A percentile compares a stretch with the other conserved stretches of the same genome.
These are phyloP conservation scores for Cyanoderma ruficeps DNA, from an alignment of 2,113 vertebrate species.

Conservation along the genomic window DNA sequence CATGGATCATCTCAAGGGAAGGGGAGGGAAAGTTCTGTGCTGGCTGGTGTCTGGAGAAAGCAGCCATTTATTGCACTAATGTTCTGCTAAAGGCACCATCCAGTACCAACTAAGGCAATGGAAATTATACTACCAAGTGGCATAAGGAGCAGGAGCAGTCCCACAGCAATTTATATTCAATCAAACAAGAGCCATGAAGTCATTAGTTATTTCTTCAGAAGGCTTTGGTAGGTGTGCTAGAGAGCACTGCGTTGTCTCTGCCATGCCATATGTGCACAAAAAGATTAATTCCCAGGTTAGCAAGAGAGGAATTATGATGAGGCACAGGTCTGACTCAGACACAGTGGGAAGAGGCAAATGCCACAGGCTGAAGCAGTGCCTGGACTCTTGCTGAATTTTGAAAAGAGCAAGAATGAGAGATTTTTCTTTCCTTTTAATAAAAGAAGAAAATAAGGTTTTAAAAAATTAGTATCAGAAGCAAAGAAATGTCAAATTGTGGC, in stretches of 20 bases:
- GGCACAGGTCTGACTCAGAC: constrained; percentile 42
- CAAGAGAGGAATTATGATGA: constrained; percentile 29
- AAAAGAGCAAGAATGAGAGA: not conserved
- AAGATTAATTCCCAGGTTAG: constrained; percentile 61
- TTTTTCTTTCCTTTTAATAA: not conserved
- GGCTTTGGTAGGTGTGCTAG: constrained; percentile 17
- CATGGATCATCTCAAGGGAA: not conserved
- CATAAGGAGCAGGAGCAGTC: not conserved
- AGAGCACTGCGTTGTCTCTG: not conserved
- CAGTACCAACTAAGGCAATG: not conserved
- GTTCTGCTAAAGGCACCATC: not conserved
- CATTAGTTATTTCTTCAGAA: constrained; percentile 44
- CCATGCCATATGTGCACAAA: constrained; percentile 14
- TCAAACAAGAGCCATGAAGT: constrained; percentile 15
- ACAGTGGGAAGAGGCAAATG: constrained; percentile 20
- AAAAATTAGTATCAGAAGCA: not conserved
- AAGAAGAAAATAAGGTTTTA: not conserved
- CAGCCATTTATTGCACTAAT: not conserved
- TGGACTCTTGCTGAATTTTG: constrained; percentile 26
- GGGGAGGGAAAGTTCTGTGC: not conserved
- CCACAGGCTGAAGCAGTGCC: not conserved
- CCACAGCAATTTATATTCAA: constrained; percentile 29
- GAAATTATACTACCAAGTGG: not conserved
- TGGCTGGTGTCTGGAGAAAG: not conserved
- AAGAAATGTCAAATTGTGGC: not conserved